Evolutionary conservation across 2,888 invertebrate species (phyloP), one percentile per base, ranked within the genome.

Genomic region (Spisula solida): DNA sequence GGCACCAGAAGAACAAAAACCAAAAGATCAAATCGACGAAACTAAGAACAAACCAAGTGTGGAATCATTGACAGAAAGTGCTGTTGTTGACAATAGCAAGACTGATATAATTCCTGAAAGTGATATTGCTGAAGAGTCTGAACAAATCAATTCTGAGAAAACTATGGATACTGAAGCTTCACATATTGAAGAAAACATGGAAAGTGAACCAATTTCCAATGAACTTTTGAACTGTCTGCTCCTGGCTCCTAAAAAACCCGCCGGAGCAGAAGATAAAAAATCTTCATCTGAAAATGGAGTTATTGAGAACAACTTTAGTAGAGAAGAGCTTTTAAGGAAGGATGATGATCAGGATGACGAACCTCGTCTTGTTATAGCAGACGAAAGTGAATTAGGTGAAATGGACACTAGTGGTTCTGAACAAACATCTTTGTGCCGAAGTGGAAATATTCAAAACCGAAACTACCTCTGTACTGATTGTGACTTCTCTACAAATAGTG

Each of bases 371-470:
- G 90, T 94, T 14, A 94, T 94, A 25, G 94, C 93, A 16, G 94
- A 94, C 80, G 93, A 93, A 75, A 86, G 83, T 14, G 81, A 85
- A 66, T 80, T 86, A 60, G 88, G 87, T 31, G 82, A 85, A 12
- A 82, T 88, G 51, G 89, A 92, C 34, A 70, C 85, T 51, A 88
- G 85, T 75, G 87, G 87, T 18, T 86, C 86, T 20, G 91, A 90
- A 29, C 85, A 81, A 34, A 29, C 86, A 20, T 47, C 87, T 16
- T 93, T 94, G 16, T 93, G 93, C 78, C 92, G 95, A 29, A 93
- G 91, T 90, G 94, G 94, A 18, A 94, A 94, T 91, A 94, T 94
- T 79, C 94, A 95, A 88, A 95, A 94, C 91, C 92, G 95, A 75
- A 95, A 94, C 20, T 95, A 95, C 88, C 89, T 94, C 56, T 95